A percentile compares a stretch with the other conserved stretches of the same genome.
These are phyloP conservation scores for Dasysyrphus albostriatus DNA, from an alignment of 2,888 invertebrate species.

Conservation along the genomic window DNA sequence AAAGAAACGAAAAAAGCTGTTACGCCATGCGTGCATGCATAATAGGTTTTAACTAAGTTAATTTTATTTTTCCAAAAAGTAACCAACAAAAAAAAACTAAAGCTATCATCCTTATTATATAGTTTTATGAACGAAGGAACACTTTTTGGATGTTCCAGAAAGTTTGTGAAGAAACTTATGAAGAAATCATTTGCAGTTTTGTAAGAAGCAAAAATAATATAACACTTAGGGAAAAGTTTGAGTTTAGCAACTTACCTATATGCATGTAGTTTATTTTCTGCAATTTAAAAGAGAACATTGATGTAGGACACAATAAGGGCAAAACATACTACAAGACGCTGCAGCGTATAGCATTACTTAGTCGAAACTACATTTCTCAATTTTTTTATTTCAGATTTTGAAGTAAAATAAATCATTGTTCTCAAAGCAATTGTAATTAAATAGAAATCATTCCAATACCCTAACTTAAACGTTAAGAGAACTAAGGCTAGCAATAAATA, in stretches of 20 bases:
- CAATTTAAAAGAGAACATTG: too few species aligned
- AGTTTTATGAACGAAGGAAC: neutral
- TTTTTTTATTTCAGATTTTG: too few species aligned
- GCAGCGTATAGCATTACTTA: too few species aligned
- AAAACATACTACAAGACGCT: too few species aligned
- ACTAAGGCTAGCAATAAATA: constrained; percentile 3
- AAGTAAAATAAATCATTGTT: neutral
- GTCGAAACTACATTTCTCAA: too few species aligned
- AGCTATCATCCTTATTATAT: neutral
- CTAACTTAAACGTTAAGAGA: neutral
- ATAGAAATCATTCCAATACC: constrained; percentile 18
- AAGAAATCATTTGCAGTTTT: neutral
- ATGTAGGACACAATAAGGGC: too few species aligned
- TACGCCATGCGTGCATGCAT: neutral
- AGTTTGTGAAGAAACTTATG: neutral
- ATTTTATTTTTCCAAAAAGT: neutral
- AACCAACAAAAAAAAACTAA: too few species aligned
- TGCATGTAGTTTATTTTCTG: too few species aligned
- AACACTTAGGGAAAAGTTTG: too few species aligned
- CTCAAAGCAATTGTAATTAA: constrained; percentile 1
- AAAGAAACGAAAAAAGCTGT: neutral
- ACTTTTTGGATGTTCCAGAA: neutral
- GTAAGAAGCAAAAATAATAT: too few species aligned
- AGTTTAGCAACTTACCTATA: too few species aligned
- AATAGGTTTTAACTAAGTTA: neutral